Base-by-base conservation (phyloP, 2,888 invertebrate species). In the Oegoconia quadripuncta region DNA sequence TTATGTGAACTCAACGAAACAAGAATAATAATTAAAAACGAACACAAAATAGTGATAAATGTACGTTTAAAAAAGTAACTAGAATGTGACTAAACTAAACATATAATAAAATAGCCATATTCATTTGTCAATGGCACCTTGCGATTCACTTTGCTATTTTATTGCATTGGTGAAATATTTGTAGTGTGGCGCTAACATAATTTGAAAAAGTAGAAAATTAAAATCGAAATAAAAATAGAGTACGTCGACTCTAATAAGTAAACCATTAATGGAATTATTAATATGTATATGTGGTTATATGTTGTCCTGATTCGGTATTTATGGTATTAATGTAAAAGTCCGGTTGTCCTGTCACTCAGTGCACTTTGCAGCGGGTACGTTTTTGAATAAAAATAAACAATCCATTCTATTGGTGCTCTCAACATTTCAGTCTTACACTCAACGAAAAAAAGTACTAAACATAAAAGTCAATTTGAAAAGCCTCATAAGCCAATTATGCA, bases 401-500 rank as follows among this genome's bases (percentile, higher is more conserved):
- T 61, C 59, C 55, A 43, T 46, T 59, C 66, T 77, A 71, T 76
- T 74, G 86, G 86, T 86, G 86, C 86, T 81, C 66, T 73, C 59
- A 66, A 63, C 57, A 69, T 65, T 65, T 86, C 84, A 87, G 84
- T 86, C 87, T 86, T 84, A 71, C 62, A 64, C 52, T 66, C 59
- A 76, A 76, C 48, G 53, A 79, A 72, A 76, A 59, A 74, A 74
- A 74, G 73, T 76, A 69, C 65, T 74, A 74, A 74, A 41, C 18
- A 74, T 72, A 71, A 69, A 72, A 68, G 64, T 66, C 67, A 75
- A 77, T 77, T 78, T 78, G 72, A 82, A 72, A 73, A 84, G 86
- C 87, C 87, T 86, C 86, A 74, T 83, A 70, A 70, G 84, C 84
- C 86, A 82, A 84, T 86, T 81, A 22, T 22, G n/a, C n/a, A n/a